phyloP scores from a whole-genome alignment of 2,797 vertebrate genomes.

The Hydrocynus forskahlii region DNA sequence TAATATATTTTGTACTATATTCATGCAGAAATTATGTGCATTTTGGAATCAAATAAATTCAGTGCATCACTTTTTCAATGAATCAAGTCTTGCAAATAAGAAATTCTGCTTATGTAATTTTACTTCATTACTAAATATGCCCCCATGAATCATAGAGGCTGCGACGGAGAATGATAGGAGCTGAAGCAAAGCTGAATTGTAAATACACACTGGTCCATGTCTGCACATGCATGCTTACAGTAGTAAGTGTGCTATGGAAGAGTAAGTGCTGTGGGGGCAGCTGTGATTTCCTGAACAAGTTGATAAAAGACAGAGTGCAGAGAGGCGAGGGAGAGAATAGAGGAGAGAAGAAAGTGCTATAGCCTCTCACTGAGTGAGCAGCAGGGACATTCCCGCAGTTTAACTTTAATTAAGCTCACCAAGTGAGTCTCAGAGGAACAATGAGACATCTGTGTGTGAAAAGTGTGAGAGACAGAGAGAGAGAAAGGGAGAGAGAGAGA shows the following conservation, averaged over 20 bases:
- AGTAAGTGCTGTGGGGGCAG: conserved; percentile 55
- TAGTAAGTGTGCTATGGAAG: conserved; percentile 19
- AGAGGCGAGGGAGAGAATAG: neutral
- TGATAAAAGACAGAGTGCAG: conserved; percentile 76
- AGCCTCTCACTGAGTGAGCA: conserved; percentile 13
- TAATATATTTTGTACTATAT: no score
- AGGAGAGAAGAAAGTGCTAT: neutral
- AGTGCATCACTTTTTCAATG: no score
- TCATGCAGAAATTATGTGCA: no score
- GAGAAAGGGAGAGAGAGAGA: conserved; percentile 21
- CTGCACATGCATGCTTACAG: neutral
- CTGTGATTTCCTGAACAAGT: conserved; percentile 71
- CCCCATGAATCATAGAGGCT: conserved; percentile 10
- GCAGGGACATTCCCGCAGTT: conserved; percentile 67
- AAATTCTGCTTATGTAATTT: no score
- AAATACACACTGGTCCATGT: conserved; percentile 12
- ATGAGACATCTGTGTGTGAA: conserved; percentile 67
- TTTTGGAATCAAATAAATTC: no score
- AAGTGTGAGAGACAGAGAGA: neutral
- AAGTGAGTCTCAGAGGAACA: conserved; percentile 72
- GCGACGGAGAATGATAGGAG: conserved; percentile 8
- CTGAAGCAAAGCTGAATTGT: conserved; percentile 31
- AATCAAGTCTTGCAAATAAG: no score
- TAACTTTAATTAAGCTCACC: conserved; percentile 80
- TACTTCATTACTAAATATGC: no score